A percentile compares a stretch with the other conserved stretches of the same genome.
phyloP scores from a whole-genome alignment of 2,888 invertebrate species.

The Drosophila lutescens region DNA sequence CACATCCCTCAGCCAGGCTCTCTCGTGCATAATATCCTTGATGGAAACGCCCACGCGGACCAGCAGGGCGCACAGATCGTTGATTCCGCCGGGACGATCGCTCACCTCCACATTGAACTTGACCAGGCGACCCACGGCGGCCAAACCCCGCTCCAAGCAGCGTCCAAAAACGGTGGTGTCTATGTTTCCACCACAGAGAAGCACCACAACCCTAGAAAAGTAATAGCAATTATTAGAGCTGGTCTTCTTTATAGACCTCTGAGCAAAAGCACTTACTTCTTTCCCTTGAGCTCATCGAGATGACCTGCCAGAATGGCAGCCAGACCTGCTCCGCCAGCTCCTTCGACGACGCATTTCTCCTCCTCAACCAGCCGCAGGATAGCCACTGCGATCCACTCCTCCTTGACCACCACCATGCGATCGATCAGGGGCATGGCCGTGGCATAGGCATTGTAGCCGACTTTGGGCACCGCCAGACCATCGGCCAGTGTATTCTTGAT shows the following conservation, averaged over 20 bases:
- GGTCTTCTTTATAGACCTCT: no score
- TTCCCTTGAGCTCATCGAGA: constrained; percentile 91
- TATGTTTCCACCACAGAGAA: constrained; percentile 95
- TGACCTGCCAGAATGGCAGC: constrained; percentile 93
- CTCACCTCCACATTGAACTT: constrained; percentile 92
- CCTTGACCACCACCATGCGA: constrained; percentile 91
- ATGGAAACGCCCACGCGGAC: constrained; percentile 93
- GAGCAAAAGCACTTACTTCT: constrained; percentile 86
- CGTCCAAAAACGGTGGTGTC: constrained; percentile 95
- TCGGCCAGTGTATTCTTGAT: constrained; percentile 93
- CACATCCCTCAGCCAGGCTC: constrained; percentile 97
- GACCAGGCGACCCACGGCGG: constrained; percentile 92
- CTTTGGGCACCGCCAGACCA: constrained; percentile 94
- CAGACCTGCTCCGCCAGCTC: constrained; percentile 93
- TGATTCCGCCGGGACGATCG: constrained; percentile 94
- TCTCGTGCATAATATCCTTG: constrained; percentile 97
- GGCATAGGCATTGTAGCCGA: constrained; percentile 93
- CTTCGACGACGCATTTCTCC: constrained; percentile 96
- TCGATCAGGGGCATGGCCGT: constrained; percentile 91
- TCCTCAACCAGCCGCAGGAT: constrained; percentile 91
- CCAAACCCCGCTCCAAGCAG: constrained; percentile 94
- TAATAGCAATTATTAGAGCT: no score
- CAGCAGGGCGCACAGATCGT: constrained; percentile 92
- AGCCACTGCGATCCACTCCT: constrained; percentile 93
- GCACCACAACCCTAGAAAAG: constrained; percentile 89